phyloP scores from a whole-genome alignment of 2,888 invertebrate genomes.

The Hymenopus coronatus region DNA sequence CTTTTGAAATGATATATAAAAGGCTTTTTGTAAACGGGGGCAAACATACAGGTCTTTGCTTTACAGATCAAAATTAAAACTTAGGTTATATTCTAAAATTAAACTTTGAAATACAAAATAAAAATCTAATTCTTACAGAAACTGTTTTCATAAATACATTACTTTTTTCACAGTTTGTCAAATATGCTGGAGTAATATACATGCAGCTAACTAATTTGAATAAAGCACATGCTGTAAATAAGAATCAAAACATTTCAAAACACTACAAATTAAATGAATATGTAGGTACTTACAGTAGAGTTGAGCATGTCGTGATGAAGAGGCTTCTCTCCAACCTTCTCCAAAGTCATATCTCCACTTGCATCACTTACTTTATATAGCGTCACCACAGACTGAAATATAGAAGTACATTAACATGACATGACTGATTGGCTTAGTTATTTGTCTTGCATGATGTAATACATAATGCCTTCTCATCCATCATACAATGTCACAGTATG shows the following conservation, averaged over 20 bases:
- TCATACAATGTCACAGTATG: not conserved
- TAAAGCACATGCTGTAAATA: not conserved
- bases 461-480: not conserved
- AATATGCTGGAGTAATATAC: not conserved
- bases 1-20: too few relatives aligned
- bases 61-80: too few relatives aligned
- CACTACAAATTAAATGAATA: not conserved
- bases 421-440: too few relatives aligned
- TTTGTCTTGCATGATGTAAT: not conserved
- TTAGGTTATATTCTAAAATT: too few relatives aligned
- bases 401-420: slow-evolving; percentile 8
- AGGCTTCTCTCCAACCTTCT: slow-evolving; percentile 67
- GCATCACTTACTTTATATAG: slow-evolving; percentile 71
- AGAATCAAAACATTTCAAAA: not conserved
- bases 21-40: too few relatives aligned
- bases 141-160: too few relatives aligned
- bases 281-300: slow-evolving; percentile 57
- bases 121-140: too few relatives aligned
- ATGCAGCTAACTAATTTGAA: not conserved
- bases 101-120: too few relatives aligned
- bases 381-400: slow-evolving; percentile 51
- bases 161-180: too few relatives aligned
- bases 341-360: slow-evolving; percentile 62
- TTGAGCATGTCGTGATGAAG: slow-evolving; percentile 68
- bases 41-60: too few relatives aligned